Percentiles rank a stretch among this genome's conserved stretches.
phyloP scores from a whole-genome alignment of 2,113 vertebrate genomes.

The Rhombomys opimus region DNA sequence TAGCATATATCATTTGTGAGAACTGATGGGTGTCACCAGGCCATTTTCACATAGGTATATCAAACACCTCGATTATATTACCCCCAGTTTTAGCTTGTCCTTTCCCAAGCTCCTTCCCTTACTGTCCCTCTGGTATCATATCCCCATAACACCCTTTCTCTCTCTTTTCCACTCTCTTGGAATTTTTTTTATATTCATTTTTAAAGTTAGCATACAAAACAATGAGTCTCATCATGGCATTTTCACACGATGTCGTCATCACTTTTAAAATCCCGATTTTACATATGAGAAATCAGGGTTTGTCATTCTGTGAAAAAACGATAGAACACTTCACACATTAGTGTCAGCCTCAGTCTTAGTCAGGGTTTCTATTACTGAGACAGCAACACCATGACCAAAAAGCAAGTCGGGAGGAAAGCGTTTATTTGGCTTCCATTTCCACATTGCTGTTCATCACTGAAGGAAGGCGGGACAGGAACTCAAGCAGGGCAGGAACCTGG shows the following conservation, averaged over 20 bases:
- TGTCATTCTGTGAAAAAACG: not conserved
- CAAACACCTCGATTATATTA: not conserved
- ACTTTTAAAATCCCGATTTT: not conserved
- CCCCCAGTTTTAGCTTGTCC: not conserved
- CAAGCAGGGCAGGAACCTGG: no score
- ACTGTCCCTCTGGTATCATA: not conserved
- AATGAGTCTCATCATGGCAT: not conserved
- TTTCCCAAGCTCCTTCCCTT: not conserved
- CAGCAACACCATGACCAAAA: no score
- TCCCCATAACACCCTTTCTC: not conserved
- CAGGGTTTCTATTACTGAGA: no score
- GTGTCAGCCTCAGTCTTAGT: not conserved
- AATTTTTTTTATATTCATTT: not conserved
- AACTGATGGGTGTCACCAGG: not conserved
- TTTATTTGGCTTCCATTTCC: no score
- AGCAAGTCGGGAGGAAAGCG: no score
- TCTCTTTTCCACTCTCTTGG: not conserved
- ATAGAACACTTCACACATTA: not conserved
- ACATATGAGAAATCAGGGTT: not conserved
- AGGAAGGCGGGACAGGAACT: no score
- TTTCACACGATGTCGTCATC: not conserved
- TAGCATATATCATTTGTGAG: not conserved
- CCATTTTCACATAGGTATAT: no score
- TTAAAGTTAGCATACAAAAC: not conserved
- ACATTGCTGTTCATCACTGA: no score